Conservation (phyloP, 2,888 invertebrate genomes). For the Lasioglossum leucozonium region DNA sequence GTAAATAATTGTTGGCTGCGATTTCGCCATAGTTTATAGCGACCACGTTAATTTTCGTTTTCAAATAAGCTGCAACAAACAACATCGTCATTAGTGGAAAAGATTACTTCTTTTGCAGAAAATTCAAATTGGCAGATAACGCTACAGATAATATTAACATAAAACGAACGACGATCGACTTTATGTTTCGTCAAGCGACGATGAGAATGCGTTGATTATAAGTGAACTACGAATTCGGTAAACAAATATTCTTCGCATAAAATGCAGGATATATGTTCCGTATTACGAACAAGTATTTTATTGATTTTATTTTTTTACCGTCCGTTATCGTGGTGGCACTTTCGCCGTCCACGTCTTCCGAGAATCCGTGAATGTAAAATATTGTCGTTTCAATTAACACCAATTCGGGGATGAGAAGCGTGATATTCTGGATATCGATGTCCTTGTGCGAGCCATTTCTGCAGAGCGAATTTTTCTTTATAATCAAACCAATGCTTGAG, state of each 20-base stretch:
- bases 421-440: slow-evolving; percentile 2
- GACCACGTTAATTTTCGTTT: slow-evolving; percentile 83
- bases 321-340: slow-evolving; percentile 81
- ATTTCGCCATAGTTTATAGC: slow-evolving; percentile 85
- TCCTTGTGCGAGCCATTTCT: background rate
- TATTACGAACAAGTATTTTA: no score
- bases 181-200: background rate
- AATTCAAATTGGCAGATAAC: no score
- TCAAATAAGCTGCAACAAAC: slow-evolving; percentile 80
- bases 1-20: background rate
- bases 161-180: background rate
- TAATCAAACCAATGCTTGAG: background rate
- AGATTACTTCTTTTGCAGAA: no score
- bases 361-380: slow-evolving; percentile 85
- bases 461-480: background rate
- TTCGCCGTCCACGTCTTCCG: slow-evolving; percentile 81
- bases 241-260: no score
- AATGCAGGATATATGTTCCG: no score
- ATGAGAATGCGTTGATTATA: background rate
- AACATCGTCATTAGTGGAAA: background rate
- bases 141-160: no score
- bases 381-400: slow-evolving; percentile 74
- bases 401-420: slow-evolving; percentile 8
- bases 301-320: slow-evolving; percentile 51
- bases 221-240: no score